Conservation (phyloP, 2,888 invertebrate genomes). For the Drosophila neonasuta region DNA sequence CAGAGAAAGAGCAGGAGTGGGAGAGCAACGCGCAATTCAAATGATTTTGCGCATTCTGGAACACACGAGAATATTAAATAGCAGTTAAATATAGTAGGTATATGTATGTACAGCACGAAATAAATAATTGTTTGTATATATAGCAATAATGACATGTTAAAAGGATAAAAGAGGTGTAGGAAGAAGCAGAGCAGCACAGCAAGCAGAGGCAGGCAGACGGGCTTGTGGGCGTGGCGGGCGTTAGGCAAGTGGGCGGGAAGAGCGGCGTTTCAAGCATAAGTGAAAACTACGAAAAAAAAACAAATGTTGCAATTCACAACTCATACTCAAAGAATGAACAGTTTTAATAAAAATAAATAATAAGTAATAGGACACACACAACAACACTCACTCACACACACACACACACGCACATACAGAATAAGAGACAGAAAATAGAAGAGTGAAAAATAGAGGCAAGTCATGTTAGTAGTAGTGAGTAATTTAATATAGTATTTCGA, state of each 20-base stretch:
- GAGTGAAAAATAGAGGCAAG: conserved; percentile 2
- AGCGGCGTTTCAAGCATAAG: conserved; percentile 32
- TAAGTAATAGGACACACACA: conserved; percentile 3
- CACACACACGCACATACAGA: conserved; percentile 7
- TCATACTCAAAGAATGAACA: conserved; percentile 20
- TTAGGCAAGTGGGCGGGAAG: neutral
- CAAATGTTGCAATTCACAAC: conserved; percentile 6
- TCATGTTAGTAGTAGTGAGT: conserved; percentile 23
- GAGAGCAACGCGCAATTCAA: neutral
- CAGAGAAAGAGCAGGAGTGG: neutral
- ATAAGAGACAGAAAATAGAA: conserved; percentile 7
- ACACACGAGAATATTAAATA: neutral
- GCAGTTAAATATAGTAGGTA: neutral
- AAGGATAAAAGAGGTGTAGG: conserved; percentile 9
- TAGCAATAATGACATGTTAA: conserved; percentile 4
- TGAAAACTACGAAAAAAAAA: conserved; percentile 33
- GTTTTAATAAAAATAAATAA: neutral
- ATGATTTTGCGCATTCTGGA: conserved; percentile 5
- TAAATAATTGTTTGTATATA: neutral
- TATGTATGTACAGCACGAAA: neutral
- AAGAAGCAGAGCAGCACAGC: conserved; percentile 13
- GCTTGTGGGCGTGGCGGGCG: conserved; percentile 7
- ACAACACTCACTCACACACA: conserved; percentile 8
- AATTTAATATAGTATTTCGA: neutral
- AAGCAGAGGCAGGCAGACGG: conserved; percentile 17